These are phyloP conservation scores for Noctua janthe DNA, from an alignment of 2,888 invertebrate species.

Conservation along the genomic window DNA sequence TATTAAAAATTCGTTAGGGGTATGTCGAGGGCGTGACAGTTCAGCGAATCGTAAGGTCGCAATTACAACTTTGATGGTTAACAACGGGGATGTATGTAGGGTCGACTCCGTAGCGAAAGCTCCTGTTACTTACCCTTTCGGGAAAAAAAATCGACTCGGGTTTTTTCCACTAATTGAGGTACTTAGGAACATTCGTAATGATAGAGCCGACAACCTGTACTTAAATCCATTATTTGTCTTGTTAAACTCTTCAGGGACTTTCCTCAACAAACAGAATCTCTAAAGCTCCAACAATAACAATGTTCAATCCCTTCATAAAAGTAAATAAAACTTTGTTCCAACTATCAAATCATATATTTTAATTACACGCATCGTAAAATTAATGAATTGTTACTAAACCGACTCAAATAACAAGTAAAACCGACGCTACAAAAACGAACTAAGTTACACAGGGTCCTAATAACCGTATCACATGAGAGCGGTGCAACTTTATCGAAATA, in stretches of 20 bases:
- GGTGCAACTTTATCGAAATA: slow-evolving; percentile 84
- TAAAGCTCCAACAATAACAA: slow-evolving; percentile 32
- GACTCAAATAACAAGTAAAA: slow-evolving; percentile 79
- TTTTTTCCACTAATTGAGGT: slow-evolving; percentile 81
- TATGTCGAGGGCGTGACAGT: slow-evolving; percentile 81
- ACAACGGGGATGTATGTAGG: slow-evolving; percentile 74
- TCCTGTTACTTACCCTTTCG: slow-evolving; percentile 79
- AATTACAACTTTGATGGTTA: slow-evolving; percentile 83
- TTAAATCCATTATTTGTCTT: slow-evolving; percentile 76
- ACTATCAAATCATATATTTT: slow-evolving; percentile 70
- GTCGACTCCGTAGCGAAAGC: slow-evolving; percentile 75
- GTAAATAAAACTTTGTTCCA: slow-evolving; percentile 52
- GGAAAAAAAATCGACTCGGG: slow-evolving; percentile 78
- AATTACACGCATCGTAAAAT: slow-evolving; percentile 86
- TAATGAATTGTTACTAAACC: slow-evolving; percentile 83
- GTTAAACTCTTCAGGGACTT: slow-evolving; percentile 60
- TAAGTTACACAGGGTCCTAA: slow-evolving; percentile 80
- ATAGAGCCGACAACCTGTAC: slow-evolving; percentile 74
- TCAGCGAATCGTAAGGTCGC: slow-evolving; percentile 84
- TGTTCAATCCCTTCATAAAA: slow-evolving; percentile 35
- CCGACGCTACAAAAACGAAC: slow-evolving; percentile 74
- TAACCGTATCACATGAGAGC: slow-evolving; percentile 75
- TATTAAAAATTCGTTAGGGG: slow-evolving; percentile 85
- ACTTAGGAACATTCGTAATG: slow-evolving; percentile 76
- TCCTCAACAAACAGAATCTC: slow-evolving; percentile 33